These are phyloP conservation scores for Salminus brasiliensis DNA, from an alignment of 2,113 vertebrate species.

Conservation along the genomic window DNA sequence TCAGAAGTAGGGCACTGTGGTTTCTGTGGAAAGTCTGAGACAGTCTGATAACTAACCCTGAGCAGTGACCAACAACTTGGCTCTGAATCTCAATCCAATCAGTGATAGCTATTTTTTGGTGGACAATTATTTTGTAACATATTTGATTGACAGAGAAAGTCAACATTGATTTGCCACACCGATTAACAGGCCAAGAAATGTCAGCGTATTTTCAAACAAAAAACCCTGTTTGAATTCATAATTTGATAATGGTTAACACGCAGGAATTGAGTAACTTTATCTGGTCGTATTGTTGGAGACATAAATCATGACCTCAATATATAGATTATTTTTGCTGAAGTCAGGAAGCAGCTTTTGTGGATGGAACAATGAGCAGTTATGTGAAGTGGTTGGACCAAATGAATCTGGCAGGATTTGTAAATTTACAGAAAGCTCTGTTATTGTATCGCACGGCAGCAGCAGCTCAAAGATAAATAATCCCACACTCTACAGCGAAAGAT, in stretches of 20 bases:
- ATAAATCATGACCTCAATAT: constrained; percentile 10
- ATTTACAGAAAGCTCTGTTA: not conserved
- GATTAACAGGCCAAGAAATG: not conserved
- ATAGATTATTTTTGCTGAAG: constrained; percentile 3
- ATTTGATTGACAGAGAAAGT: not conserved
- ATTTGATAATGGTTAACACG: not conserved
- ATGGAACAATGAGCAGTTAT: not conserved
- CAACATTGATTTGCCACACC: not conserved
- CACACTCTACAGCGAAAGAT: not conserved
- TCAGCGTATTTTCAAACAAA: not conserved
- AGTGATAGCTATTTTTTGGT: not conserved
- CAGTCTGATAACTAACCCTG: not conserved
- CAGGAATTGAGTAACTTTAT: not conserved
- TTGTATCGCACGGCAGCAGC: not conserved
- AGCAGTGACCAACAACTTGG: not conserved
- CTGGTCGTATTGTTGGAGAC: not conserved
- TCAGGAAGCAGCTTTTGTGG: not conserved
- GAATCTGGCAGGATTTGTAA: not conserved
- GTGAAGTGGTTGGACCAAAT: not conserved
- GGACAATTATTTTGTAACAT: not conserved
- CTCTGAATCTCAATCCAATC: not conserved
- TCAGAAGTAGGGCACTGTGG: not conserved
- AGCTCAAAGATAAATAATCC: constrained; percentile 10
- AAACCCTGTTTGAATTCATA: not conserved
- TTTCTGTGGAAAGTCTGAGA: not conserved